Evolutionary conservation across 2,113 vertebrate genomes (phyloP).

Genomic region (Nyctereutes procyonoides): DNA sequence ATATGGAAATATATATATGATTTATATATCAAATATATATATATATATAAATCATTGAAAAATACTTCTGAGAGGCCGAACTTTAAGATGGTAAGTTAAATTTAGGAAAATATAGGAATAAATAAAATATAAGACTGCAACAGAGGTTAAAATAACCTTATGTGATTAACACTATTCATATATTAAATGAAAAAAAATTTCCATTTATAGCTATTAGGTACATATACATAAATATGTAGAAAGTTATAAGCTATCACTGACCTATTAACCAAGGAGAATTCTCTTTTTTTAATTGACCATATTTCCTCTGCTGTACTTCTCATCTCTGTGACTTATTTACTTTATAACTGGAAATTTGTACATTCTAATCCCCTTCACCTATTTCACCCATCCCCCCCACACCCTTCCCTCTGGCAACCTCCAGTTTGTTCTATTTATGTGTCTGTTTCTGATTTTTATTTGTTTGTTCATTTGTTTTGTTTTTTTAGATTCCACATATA

Average conservation of each 20-base stretch:
- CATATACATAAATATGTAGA: neutral
- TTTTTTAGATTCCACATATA: neutral
- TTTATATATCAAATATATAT: too few species aligned
- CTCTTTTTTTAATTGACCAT: neutral
- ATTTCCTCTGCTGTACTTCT: neutral
- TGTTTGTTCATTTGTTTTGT: neutral
- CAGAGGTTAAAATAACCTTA: conserved; percentile 6
- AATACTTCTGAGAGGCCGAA: conserved; percentile 9
- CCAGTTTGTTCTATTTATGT: neutral
- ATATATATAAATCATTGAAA: neutral
- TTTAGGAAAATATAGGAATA: neutral
- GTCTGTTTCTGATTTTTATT: neutral
- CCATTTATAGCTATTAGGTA: neutral
- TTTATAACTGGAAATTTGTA: neutral
- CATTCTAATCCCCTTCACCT: neutral
- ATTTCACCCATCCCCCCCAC: neutral
- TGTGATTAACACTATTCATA: neutral
- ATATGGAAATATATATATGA: neutral
- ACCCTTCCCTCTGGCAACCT: neutral
- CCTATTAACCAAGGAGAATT: conserved; percentile 25
- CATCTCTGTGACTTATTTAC: neutral
- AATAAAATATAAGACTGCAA: neutral
- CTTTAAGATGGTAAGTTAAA: neutral
- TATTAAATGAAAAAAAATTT: conserved; percentile 28
- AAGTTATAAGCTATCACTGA: neutral